phyloP scores from a whole-genome alignment of 2,113 vertebrate species.

The Spilogale gracilis region DNA sequence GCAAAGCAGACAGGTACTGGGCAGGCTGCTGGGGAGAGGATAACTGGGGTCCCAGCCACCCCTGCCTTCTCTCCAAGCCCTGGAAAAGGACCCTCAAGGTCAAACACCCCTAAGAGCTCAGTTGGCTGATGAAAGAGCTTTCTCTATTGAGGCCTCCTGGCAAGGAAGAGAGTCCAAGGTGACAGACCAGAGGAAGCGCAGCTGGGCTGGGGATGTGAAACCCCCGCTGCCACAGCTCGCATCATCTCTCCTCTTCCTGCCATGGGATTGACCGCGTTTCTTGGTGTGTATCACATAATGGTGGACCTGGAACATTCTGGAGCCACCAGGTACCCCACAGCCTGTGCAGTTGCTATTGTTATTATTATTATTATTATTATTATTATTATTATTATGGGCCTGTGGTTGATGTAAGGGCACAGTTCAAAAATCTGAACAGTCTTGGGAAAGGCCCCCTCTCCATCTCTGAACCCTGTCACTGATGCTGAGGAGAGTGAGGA shows the following conservation, averaged over 20 bases:
- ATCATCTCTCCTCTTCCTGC: not conserved
- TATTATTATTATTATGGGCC: not conserved
- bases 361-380: not conserved
- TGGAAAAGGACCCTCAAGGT: not conserved
- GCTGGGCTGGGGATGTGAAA: not conserved
- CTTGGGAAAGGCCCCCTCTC: not conserved
- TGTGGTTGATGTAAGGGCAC: not conserved
- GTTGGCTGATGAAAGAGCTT: not conserved
- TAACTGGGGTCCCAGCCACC: not conserved
- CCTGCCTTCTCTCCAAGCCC: not conserved
- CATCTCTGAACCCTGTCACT: not conserved
- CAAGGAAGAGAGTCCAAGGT: not conserved
- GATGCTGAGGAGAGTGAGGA: not conserved
- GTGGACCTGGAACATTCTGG: not conserved
- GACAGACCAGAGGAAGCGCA: not conserved
- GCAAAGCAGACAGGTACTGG: not conserved
- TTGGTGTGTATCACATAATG: not conserved
- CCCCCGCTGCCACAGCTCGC: not conserved
- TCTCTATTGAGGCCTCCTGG: not conserved
- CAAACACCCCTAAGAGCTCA: slow-evolving; percentile 6
- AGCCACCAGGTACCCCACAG: not conserved
- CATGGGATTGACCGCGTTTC: not conserved
- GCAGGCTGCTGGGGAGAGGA: not conserved
- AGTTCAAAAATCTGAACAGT: slow-evolving; percentile 3
- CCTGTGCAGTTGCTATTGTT: not conserved